A percentile compares a stretch with the other conserved stretches of the same genome.
Conservation (phyloP, 2,797 vertebrate genomes). For the Aythya fuligula region DNA sequence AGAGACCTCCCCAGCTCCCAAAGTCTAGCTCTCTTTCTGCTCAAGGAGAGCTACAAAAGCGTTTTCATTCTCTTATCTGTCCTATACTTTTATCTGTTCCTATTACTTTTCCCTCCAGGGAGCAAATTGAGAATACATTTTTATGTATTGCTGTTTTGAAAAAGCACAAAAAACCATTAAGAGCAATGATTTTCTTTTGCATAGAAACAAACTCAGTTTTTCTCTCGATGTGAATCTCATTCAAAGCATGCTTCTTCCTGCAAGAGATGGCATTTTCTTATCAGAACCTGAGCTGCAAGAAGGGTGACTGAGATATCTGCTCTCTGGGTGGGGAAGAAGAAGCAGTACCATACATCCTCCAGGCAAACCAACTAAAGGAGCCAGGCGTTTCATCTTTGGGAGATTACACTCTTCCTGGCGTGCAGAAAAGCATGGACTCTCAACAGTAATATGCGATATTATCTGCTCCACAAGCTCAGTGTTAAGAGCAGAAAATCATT, state of each 20-base stretch:
- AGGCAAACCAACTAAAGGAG: not conserved
- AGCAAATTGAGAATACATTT: not conserved
- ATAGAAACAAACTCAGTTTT: not conserved
- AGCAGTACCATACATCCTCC: not conserved
- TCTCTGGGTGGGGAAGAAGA: not conserved
- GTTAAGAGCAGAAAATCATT: not conserved
- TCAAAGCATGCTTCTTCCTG: not conserved
- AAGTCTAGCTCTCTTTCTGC: not conserved
- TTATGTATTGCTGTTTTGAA: not conserved
- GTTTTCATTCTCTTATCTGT: not conserved
- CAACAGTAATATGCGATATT: not conserved
- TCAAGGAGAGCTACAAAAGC: not conserved
- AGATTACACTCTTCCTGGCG: fast-evolving
- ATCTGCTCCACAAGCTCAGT: not conserved
- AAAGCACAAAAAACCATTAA: not conserved
- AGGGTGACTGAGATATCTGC: fast-evolving
- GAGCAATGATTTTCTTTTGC: not conserved
- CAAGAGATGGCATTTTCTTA: not conserved
- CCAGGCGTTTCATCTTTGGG: not conserved
- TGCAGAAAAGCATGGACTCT: not conserved
- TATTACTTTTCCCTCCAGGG: not conserved
- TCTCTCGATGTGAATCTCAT: not conserved
- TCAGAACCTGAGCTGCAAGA: not conserved
- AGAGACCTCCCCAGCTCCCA: not conserved
- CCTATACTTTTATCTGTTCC: too few relatives aligned